Conservation (phyloP, 2,888 invertebrate species). For the Idaea aversata region DNA sequence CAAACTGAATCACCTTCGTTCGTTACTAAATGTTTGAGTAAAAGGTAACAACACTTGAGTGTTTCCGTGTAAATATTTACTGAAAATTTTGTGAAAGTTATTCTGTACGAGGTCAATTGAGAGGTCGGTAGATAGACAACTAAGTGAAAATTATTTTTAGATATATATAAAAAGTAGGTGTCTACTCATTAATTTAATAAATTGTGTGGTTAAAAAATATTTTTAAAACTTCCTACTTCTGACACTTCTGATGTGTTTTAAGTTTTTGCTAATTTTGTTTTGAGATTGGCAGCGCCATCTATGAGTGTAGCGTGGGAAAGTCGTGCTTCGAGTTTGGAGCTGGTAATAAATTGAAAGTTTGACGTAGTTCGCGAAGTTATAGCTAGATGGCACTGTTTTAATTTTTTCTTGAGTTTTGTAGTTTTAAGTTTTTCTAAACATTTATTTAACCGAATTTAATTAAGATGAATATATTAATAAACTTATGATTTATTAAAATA, state of each 20-base stretch:
- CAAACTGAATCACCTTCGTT: constrained; percentile 57
- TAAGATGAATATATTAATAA: too few species aligned
- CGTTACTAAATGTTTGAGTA: constrained; percentile 49
- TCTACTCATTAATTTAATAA: neutral
- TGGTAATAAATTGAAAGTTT: constrained; percentile 1
- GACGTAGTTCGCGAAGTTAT: neutral
- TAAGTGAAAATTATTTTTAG: neutral
- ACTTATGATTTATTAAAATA: too few species aligned
- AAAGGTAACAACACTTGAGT: constrained; percentile 54
- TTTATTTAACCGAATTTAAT: too few species aligned
- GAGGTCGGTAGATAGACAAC: constrained; percentile 32
- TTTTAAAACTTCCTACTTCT: constrained; percentile 29
- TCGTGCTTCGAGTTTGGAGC: neutral
- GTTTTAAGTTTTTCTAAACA: neutral
- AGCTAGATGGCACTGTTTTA: constrained; percentile 34
- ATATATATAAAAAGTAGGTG: neutral
- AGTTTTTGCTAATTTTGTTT: constrained; percentile 1
- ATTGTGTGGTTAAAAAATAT: constrained; percentile 6
- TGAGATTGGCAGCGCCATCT: constrained; percentile 49
- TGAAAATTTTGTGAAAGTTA: constrained; percentile 65
- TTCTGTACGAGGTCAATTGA: constrained; percentile 52
- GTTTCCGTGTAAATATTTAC: constrained; percentile 66
- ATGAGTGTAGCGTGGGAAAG: constrained; percentile 10
- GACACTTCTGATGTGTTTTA: constrained; percentile 31
- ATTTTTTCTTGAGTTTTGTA: constrained; percentile 9